Percentiles rank a stretch among this genome's conserved stretches.
phyloP scores from a whole-genome alignment of 1,140 invertebrate species.

The Notospermus geniculatus region DNA sequence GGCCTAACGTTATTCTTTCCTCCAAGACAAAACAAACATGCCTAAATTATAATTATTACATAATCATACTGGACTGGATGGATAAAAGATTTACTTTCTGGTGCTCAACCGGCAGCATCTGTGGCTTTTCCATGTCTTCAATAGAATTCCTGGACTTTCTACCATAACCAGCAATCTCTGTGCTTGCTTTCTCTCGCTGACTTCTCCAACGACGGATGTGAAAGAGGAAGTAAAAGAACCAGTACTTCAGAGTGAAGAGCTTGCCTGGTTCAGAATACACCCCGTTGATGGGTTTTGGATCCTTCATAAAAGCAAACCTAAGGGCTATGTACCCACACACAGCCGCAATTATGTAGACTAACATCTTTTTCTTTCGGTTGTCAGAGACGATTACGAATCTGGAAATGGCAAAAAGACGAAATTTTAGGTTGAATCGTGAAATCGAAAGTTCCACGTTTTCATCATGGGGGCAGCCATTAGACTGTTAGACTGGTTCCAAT shows the following conservation, averaged over 20 bases:
- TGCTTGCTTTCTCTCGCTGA: conserved; percentile 19
- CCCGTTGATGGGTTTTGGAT: conserved; percentile 60
- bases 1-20: no score
- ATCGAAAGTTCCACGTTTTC: no score
- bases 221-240: conserved; percentile 59
- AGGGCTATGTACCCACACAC: conserved; percentile 10
- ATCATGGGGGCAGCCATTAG: no score
- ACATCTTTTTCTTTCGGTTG: no score
- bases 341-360: conserved; percentile 16
- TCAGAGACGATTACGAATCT: no score
- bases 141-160: conserved; percentile 54
- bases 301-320: conserved; percentile 18
- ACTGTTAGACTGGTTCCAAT: no score
- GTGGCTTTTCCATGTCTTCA: conserved; percentile 62
- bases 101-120: conserved; percentile 61
- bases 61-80: no score
- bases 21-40: no score
- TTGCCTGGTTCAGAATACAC: conserved; percentile 63
- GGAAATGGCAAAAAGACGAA: no score
- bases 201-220: conserved; percentile 60
- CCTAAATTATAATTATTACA: no score
- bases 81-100: conserved; percentile 50
- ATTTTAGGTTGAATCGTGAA: no score
- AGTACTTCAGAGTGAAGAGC: conserved; percentile 66
- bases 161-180: conserved; percentile 53